Evolutionary conservation across 2,888 invertebrate genomes (phyloP), one percentile per base, ranked within the genome.

Genomic region (Camptogramma bilineatum): DNA sequence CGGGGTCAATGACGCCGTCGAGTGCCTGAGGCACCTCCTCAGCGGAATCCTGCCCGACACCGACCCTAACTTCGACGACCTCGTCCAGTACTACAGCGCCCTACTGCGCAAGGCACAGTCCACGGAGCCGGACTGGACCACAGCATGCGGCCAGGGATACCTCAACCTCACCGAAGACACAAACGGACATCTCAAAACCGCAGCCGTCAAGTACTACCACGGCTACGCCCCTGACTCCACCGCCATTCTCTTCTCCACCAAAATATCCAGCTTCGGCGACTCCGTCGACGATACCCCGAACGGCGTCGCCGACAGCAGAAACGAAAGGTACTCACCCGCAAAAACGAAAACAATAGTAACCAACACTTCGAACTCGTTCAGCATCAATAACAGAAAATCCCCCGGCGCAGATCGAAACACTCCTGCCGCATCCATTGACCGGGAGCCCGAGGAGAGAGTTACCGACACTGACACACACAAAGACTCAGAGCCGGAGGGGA

Each of bases 1-100:
- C 70, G 97, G 97, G 68, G 94, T 96, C 28, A 81, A 96, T 75
- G 97, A 97, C 84, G 93, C 95, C 48, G 77, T 95, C 58, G 94
- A 95, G 63, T 94, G 95, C 75, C 83, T 94, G 74, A 86, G 86
- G 65, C 93, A 94, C 75, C 87, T 95, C 48, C 77, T 91, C 52
- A 87, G 88, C 72, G 93, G 94, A 54, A 73, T 93, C 69, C 58
- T 93, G 42, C 92, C 93, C n/a, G 77, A 82, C 46, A 79, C 83
- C 31, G 84, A 92, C 39, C 89, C 89, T 16, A 83, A 91, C 74
- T 88, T 92, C 70, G 80, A 85, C 70, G 88, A 88, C 57, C 82
- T 91, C 70, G 86, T 86, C 66, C 87, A 87, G 60, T 86, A 88
- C 78, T 93, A 93, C 80, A 84, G 83, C 60, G 75, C 70, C 39